Conservation (phyloP, 2,797 vertebrate species). For the Champsocephalus gunnari region DNA sequence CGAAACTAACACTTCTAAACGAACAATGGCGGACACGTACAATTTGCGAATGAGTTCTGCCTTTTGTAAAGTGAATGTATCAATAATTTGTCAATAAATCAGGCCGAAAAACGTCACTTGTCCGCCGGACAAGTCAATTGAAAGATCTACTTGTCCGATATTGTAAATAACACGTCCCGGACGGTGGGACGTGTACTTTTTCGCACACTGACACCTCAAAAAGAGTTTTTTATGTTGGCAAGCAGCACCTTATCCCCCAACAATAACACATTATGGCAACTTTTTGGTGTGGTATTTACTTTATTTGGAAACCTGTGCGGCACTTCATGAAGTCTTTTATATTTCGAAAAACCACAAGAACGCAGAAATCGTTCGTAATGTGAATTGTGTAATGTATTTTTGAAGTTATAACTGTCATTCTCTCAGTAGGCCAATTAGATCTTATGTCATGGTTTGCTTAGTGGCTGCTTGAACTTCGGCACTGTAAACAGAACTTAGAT, state of each 20-base stretch:
- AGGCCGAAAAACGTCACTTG: too few species aligned
- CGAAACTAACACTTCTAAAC: too few species aligned
- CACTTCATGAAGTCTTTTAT: neutral
- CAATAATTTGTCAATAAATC: too few species aligned
- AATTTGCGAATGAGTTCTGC: too few species aligned
- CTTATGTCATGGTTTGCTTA: slow-evolving; percentile 11
- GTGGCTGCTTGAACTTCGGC: slow-evolving; percentile 10
- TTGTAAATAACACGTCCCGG: too few species aligned
- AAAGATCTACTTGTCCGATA: too few species aligned
- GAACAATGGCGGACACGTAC: too few species aligned
- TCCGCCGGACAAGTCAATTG: too few species aligned
- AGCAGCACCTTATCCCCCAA: neutral
- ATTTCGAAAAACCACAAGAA: neutral
- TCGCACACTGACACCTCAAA: too few species aligned
- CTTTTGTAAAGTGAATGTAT: too few species aligned
- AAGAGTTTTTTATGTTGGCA: slow-evolving; percentile 3
- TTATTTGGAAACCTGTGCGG: neutral
- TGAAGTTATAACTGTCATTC: slow-evolving; percentile 6
- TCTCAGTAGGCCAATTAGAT: slow-evolving; percentile 8
- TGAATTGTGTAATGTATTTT: neutral
- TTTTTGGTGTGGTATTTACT: neutral
- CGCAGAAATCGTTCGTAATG: slow-evolving; percentile 4
- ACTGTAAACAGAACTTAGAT: slow-evolving; percentile 3
- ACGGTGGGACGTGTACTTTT: too few species aligned
- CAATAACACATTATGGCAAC: neutral